phyloP scores from a whole-genome alignment of 2,113 vertebrate species.

The Brienomyrus brachyistius region DNA sequence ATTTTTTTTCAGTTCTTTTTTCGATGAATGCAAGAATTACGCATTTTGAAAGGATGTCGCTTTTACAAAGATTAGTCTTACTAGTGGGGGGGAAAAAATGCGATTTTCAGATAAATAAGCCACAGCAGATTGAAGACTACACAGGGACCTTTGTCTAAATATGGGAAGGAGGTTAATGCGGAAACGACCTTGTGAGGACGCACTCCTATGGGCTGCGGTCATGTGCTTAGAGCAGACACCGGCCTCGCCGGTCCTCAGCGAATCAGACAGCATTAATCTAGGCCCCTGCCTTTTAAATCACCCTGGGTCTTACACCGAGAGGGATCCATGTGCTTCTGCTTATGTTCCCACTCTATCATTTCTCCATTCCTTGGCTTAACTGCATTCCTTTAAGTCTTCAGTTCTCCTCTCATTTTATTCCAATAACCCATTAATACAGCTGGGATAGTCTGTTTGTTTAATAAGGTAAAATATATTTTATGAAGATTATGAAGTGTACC shows the following conservation, averaged over 20 bases:
- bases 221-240: slow-evolving; percentile 45
- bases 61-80: neutral
- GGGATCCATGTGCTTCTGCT: slow-evolving; percentile 36
- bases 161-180: neutral
- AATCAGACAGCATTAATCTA: neutral
- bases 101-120: neutral
- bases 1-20: neutral
- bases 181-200: slow-evolving; percentile 36
- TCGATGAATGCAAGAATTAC: neutral
- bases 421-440: neutral
- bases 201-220: slow-evolving; percentile 32
- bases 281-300: slow-evolving; percentile 35
- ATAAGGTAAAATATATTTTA: neutral
- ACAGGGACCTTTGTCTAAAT: neutral
- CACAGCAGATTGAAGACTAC: neutral
- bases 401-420: neutral
- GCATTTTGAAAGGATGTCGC: neutral
- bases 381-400: neutral
- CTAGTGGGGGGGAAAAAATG: neutral
- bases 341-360: neutral
- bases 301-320: slow-evolving; percentile 28
- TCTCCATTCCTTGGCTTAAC: neutral
- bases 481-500: neutral
- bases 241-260: slow-evolving; percentile 18
- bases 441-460: neutral